Evolutionary conservation across 2,113 vertebrate genomes (phyloP), one percentile per base, ranked within the genome.

Genomic region (Dipodomys spectabilis): DNA sequence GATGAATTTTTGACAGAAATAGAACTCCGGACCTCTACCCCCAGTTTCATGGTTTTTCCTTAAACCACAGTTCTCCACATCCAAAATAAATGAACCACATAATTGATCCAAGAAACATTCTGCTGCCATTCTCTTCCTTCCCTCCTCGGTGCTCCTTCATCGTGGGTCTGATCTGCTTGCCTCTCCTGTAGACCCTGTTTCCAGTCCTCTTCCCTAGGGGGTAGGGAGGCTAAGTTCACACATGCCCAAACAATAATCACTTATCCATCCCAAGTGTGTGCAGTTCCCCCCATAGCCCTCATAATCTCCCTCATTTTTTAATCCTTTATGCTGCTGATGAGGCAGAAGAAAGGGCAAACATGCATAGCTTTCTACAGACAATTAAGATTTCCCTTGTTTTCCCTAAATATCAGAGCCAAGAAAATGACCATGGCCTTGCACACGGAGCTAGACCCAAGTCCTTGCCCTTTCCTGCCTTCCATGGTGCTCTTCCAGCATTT

Each of bases 361-460:
- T 1, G 7, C 4, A 0, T 60, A 35, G 69, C 32, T 32, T 88
- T 65, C 81, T 32, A 15, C 0, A 3, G 1, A 67, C 60, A 81
- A n/a, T 78, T 78, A 57, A 72, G 49, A 91, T 49, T 67, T n/a
- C 60, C 49, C 78, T 45, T 32, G 28, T 28, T 72, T 69, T 25
- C n/a, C 45, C 10, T 20, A 23, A 77, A 73, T 78, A 77, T 91
- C 53, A 72, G 94, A 65, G 71, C 60, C 82, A 90, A 92, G 44
- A 64, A 87, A 74, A 80, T 2, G 0, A 75, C 39, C 30, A 0
- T 2, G 22, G 53, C 75, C 75, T 82, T 64, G n/a, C 30, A 35
- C 60, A 25, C 12, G 22, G 60, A 86, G 27, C 35, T 15, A 86
- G 15, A 74, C 60, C 1, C 67, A 68, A 67, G 74, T 2, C 25